phyloP scores from a whole-genome alignment of 2,888 invertebrate genomes.

The Mechanitis messenoides region DNA sequence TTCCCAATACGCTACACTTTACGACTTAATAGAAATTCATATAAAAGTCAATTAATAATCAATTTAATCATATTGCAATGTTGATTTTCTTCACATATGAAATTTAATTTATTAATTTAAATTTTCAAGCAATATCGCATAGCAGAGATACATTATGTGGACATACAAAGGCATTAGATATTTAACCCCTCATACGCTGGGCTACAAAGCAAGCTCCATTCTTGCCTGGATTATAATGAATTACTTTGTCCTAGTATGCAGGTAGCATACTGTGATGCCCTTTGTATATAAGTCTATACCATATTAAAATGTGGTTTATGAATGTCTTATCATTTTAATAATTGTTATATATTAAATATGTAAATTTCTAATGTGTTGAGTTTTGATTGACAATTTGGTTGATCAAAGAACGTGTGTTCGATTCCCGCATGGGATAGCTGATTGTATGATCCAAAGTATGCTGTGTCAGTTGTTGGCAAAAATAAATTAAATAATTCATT shows the following conservation, averaged over 20 bases:
- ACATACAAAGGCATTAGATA: slow-evolving; percentile 41
- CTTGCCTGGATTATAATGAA: slow-evolving; percentile 58
- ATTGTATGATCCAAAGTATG: too few species aligned
- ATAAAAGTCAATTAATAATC: too few species aligned
- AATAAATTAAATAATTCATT: too few species aligned
- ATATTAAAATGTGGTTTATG: slow-evolving; percentile 7
- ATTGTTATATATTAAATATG: too few species aligned
- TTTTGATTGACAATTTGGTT: too few species aligned
- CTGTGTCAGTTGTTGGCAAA: too few species aligned
- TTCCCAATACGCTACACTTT: not conserved
- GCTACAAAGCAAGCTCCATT: slow-evolving; percentile 52
- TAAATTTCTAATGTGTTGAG: too few species aligned
- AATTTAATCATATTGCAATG: too few species aligned
- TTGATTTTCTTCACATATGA: slow-evolving; percentile 16
- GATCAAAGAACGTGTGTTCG: too few species aligned
- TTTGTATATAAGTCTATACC: slow-evolving; percentile 22
- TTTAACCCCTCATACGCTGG: slow-evolving; percentile 47
- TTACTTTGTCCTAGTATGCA: slow-evolving; percentile 53
- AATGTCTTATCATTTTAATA: too few species aligned
- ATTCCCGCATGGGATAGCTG: too few species aligned
- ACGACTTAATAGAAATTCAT: not conserved
- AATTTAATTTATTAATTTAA: slow-evolving; percentile 30
- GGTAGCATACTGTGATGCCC: slow-evolving; percentile 31
- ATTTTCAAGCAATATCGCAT: slow-evolving; percentile 33
- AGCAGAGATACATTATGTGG: slow-evolving; percentile 34